These are phyloP conservation scores for Pipra filicauda DNA, from an alignment of 2,113 vertebrate genomes.

Conservation along the genomic window DNA sequence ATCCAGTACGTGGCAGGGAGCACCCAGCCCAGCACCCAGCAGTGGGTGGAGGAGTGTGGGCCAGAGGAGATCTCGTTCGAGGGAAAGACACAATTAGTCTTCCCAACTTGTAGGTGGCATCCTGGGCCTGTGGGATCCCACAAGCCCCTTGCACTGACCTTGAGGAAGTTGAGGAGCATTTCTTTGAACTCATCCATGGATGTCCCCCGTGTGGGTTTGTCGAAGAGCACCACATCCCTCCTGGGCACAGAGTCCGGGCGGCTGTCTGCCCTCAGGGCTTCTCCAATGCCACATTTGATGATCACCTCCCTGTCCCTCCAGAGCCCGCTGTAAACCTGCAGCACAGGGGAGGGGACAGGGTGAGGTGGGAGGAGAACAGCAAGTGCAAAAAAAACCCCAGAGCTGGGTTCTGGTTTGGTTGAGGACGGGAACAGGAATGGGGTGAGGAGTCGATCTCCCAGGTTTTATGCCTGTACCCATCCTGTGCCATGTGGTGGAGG, in stretches of 20 bases:
- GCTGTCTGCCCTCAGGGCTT: slow-evolving; percentile 70
- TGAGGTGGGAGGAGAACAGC: neutral
- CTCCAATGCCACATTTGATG: slow-evolving; percentile 90
- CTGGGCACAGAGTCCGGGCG: slow-evolving; percentile 61
- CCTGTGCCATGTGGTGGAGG: rapidly evolving
- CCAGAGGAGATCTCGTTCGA: neutral
- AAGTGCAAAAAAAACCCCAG: neutral
- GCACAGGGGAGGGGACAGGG: neutral
- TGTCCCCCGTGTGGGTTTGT: slow-evolving; percentile 92
- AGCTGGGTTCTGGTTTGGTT: neutral
- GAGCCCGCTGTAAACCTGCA: slow-evolving; percentile 88
- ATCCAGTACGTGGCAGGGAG: neutral
- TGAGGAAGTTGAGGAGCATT: slow-evolving; percentile 92
- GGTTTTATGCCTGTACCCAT: neutral
- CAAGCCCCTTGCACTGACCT: slow-evolving; percentile 71
- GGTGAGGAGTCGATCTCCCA: neutral
- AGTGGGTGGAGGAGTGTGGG: rapidly evolving
- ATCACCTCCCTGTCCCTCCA: slow-evolving; percentile 91
- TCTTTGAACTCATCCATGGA: slow-evolving; percentile 96
- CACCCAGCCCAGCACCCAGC: neutral
- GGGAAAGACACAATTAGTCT: rapidly evolving
- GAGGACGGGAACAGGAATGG: rapidly evolving
- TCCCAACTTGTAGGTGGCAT: neutral
- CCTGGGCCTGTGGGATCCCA: rapidly evolving
- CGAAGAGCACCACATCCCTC: slow-evolving; percentile 85